Evolutionary conservation across 2,888 invertebrate species (phyloP).

Genomic region (Drosophila nr. fundita): DNA sequence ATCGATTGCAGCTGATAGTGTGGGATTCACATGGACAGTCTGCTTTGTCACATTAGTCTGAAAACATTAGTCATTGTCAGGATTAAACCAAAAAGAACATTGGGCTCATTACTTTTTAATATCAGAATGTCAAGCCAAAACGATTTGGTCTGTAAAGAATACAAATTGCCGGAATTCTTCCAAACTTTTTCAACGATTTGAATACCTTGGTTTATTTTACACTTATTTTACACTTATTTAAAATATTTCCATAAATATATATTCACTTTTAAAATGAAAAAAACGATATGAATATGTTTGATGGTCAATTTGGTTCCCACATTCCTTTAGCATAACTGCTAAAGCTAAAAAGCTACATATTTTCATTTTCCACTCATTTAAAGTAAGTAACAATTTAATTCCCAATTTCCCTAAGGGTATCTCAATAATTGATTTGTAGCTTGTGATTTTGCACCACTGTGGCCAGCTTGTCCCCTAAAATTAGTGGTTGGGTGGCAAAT

Average conservation of each 20-base stretch:
- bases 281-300: neutral
- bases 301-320: neutral
- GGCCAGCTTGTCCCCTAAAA: constrained; percentile 35
- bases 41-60: neutral
- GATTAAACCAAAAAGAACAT: neutral
- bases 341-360: neutral
- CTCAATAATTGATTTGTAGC: neutral
- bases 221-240: too few relatives aligned
- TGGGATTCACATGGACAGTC: constrained; percentile 13
- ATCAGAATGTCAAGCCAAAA: neutral
- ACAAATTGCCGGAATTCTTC: neutral
- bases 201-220: neutral
- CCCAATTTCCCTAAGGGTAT: neutral
- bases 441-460: constrained; percentile 55
- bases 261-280: neutral
- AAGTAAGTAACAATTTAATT: neutral
- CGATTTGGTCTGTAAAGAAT: too few relatives aligned
- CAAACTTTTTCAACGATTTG: neutral
- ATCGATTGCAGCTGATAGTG: constrained; percentile 36
- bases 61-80: neutral
- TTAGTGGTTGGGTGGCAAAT: constrained; percentile 30
- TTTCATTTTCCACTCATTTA: neutral
- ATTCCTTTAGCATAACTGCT: neutral
- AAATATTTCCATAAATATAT: neutral
- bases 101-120: neutral